These are phyloP conservation scores for Telmatherina bonti DNA, from an alignment of 2,797 vertebrate species.

Conservation along the genomic window DNA sequence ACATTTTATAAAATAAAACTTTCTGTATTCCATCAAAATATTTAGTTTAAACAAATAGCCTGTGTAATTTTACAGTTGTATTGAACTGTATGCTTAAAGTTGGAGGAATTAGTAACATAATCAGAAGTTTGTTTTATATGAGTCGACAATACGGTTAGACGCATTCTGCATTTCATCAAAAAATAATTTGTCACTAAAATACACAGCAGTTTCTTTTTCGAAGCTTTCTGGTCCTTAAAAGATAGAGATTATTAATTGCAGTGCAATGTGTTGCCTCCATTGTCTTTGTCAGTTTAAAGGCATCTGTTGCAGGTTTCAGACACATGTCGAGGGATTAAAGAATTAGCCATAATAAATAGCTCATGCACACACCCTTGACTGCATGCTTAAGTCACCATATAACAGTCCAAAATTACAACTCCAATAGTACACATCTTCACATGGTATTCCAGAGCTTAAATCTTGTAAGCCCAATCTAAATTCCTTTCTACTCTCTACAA, in stretches of 20 bases:
- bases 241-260: slow-evolving; percentile 35
- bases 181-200: background rate
- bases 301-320: slow-evolving; percentile 59
- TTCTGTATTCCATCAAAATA: no score
- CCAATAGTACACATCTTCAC: slow-evolving; percentile 41
- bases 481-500: slow-evolving; percentile 15
- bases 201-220: background rate
- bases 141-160: background rate
- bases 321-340: slow-evolving; percentile 61
- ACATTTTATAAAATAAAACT: no score
- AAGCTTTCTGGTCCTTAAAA: background rate
- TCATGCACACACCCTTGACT: slow-evolving; percentile 31
- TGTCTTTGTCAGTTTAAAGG: slow-evolving; percentile 24
- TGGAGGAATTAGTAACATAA: no score
- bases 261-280: slow-evolving; percentile 22
- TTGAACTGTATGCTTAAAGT: background rate
- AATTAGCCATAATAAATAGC: slow-evolving; percentile 63
- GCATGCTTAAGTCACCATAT: slow-evolving; percentile 31
- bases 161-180: background rate
- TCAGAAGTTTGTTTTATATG: background rate
- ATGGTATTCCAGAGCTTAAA: slow-evolving; percentile 14
- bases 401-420: slow-evolving; percentile 24
- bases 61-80: no score
- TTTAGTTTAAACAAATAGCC: no score
- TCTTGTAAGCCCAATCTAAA: slow-evolving; percentile 15